phyloP scores from a whole-genome alignment of 2,797 vertebrate genomes.

The Manis pentadactyla region DNA sequence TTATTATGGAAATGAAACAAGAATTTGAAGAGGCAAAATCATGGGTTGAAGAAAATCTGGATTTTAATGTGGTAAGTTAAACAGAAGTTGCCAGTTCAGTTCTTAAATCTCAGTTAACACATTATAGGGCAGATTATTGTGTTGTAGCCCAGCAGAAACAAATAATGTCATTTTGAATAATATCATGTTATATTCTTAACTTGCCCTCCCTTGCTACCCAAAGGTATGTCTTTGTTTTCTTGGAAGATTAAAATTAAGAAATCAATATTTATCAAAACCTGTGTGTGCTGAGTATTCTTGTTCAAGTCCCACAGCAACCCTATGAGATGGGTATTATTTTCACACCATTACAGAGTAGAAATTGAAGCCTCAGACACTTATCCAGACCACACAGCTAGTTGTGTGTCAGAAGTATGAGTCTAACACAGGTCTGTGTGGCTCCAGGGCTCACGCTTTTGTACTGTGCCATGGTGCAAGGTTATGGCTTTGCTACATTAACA shows the following conservation, averaged over 20 bases:
- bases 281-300: background rate
- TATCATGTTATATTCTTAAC: background rate
- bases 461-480: background rate
- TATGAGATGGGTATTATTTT: background rate
- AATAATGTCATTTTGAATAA: background rate
- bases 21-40: conserved; percentile 96
- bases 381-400: background rate
- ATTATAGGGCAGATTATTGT: background rate
- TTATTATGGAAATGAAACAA: conserved; percentile 97
- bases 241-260: conserved; percentile 7
- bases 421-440: background rate
- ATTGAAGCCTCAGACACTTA: background rate
- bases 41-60: conserved; percentile 97
- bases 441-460: background rate
- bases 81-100: conserved; percentile 28
- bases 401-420: background rate
- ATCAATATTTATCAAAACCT: background rate
- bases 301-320: background rate
- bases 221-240: background rate
- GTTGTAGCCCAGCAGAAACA: background rate
- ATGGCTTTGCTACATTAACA: background rate
- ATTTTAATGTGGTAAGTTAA: conserved; percentile 96
- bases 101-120: conserved; percentile 17
- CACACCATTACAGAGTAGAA: background rate
- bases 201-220: background rate